phyloP scores from a whole-genome alignment of 2,888 invertebrate genomes.

The Melieria omissa region DNA sequence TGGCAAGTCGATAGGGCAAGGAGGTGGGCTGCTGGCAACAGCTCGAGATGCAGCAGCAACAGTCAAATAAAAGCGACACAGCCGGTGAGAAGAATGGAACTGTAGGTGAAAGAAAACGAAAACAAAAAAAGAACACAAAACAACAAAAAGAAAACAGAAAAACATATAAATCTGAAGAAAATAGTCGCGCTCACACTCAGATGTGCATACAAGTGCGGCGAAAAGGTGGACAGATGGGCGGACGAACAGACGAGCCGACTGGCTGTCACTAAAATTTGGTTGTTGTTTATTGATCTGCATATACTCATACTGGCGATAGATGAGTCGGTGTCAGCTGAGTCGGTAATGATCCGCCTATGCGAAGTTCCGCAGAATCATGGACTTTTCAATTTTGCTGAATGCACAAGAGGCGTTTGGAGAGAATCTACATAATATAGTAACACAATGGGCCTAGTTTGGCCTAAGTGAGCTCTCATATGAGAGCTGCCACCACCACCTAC shows the following conservation, averaged over 20 bases:
- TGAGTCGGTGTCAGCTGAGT: background rate
- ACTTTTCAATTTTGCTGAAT: background rate
- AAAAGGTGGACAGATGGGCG: no score
- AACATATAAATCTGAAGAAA: conserved; percentile 2
- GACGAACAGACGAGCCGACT: no score
- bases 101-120: background rate
- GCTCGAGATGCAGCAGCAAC: background rate
- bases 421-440: no score
- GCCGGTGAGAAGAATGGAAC: background rate
- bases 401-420: conserved; percentile 46
- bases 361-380: background rate
- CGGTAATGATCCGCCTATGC: no score
- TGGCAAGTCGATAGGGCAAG: background rate
- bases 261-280: no score
- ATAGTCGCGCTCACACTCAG: background rate
- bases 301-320: background rate
- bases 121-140: background rate
- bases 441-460: no score
- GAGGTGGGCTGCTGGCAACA: background rate
- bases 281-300: background rate
- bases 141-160: conserved; percentile 11
- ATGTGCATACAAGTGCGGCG: background rate
- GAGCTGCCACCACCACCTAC: no score
- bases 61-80: background rate
- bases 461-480: no score